Conservation (phyloP, 2,797 vertebrate genomes). For the Pygocentrus nattereri region DNA sequence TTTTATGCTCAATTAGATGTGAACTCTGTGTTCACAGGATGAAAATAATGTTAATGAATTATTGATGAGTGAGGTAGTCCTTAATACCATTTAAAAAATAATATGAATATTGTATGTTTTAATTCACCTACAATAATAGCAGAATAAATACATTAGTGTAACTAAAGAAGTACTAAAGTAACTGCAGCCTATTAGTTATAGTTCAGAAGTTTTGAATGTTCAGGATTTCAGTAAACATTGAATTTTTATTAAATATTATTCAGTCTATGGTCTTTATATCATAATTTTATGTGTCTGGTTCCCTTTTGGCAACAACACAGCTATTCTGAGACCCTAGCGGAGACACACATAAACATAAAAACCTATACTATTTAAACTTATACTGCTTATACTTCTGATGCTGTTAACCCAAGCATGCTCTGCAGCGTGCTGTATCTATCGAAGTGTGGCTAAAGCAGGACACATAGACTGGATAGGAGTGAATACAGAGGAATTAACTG, state of each 20-base stretch:
- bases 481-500: slow-evolving; percentile 67
- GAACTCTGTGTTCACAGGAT: no score
- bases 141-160: no score
- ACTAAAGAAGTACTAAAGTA: no score
- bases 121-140: no score
- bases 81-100: no score
- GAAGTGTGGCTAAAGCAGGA: slow-evolving; percentile 49
- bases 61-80: no score
- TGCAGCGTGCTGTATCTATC: not conserved
- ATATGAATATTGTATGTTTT: no score
- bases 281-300: not conserved
- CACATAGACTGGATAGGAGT: slow-evolving; percentile 58
- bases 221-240: not conserved
- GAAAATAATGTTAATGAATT: no score
- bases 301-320: not conserved
- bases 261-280: not conserved
- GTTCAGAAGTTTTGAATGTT: not conserved
- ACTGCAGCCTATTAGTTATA: not conserved
- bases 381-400: not conserved
- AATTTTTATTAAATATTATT: not conserved
- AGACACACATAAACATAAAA: not conserved
- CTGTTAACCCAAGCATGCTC: not conserved
- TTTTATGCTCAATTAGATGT: no score
- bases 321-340: not conserved
- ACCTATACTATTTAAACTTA: not conserved